Conservation (phyloP, 2,113 vertebrate species). For the Struthio camelus region DNA sequence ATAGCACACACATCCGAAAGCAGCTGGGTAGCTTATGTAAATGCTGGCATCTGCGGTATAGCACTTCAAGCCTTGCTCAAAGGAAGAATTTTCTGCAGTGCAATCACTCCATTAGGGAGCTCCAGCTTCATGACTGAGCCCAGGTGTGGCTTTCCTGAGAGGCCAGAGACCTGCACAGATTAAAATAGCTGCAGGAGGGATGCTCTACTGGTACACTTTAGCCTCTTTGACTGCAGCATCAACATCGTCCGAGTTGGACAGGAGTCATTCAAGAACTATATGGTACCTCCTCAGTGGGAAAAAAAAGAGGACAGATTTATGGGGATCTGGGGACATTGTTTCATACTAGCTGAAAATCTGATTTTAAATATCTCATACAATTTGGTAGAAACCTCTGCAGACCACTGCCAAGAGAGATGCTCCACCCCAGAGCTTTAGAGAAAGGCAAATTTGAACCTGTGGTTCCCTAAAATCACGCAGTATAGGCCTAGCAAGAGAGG, state of each 20-base stretch:
- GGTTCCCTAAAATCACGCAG: background rate
- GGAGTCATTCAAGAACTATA: background rate
- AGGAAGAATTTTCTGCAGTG: background rate
- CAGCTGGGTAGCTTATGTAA: constrained; percentile 36
- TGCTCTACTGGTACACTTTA: background rate
- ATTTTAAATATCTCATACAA: background rate
- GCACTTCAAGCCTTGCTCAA: background rate
- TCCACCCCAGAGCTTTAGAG: background rate
- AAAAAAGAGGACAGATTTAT: background rate
- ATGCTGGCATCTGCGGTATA: background rate
- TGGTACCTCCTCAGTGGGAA: background rate
- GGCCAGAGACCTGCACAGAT: background rate
- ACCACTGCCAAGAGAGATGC: background rate
- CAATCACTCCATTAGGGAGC: background rate
- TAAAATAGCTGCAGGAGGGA: background rate
- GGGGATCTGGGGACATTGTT: background rate
- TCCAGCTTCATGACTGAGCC: background rate
- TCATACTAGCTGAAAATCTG: background rate
- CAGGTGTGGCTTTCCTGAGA: background rate
- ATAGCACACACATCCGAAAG: background rate
- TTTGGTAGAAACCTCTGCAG: background rate
- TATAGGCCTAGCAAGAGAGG: background rate
- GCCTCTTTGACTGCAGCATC: background rate
- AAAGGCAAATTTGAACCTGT: background rate
- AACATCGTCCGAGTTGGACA: background rate